Evolutionary conservation across 2,888 invertebrate species (phyloP).

Genomic region (Polydesmus complanatus): DNA sequence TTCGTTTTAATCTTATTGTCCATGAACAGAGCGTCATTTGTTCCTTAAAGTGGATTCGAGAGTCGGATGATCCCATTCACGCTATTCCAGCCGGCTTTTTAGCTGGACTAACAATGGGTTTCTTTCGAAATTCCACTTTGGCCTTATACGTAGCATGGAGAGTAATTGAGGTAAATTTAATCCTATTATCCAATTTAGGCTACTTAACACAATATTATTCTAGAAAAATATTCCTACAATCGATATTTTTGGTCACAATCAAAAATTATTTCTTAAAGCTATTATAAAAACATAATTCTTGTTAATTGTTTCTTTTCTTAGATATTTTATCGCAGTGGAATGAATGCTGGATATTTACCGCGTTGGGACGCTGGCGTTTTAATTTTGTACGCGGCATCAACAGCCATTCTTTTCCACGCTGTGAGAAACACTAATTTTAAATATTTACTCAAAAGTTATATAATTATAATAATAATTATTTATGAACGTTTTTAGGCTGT

Average conservation of each 20-base stretch:
- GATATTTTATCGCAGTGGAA: conserved; percentile 58
- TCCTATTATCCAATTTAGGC: not conserved
- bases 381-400: conserved; percentile 59
- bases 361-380: conserved; percentile 53
- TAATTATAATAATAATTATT: not conserved
- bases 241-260: too few species aligned
- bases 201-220: too few species aligned
- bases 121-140: conserved; percentile 60
- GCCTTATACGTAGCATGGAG: conserved; percentile 75
- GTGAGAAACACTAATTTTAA: too few species aligned
- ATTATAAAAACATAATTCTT: conserved; percentile 9
- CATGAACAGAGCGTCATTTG: conserved; percentile 53
- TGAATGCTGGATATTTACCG: conserved; percentile 48
- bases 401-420: conserved; percentile 60
- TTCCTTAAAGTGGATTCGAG: conserved; percentile 44
- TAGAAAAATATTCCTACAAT: too few species aligned
- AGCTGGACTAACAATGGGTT: conserved; percentile 53
- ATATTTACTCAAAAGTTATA: not conserved
- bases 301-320: conserved; percentile 29
- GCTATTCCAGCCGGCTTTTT: conserved; percentile 56
- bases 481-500: conserved; percentile 41
- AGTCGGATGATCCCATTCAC: conserved; percentile 46
- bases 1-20: too few species aligned
- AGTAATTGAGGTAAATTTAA: conserved; percentile 50
- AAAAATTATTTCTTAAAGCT: too few species aligned